Conservation (phyloP, 2,797 vertebrate species). For the Paguma larvata region DNA sequence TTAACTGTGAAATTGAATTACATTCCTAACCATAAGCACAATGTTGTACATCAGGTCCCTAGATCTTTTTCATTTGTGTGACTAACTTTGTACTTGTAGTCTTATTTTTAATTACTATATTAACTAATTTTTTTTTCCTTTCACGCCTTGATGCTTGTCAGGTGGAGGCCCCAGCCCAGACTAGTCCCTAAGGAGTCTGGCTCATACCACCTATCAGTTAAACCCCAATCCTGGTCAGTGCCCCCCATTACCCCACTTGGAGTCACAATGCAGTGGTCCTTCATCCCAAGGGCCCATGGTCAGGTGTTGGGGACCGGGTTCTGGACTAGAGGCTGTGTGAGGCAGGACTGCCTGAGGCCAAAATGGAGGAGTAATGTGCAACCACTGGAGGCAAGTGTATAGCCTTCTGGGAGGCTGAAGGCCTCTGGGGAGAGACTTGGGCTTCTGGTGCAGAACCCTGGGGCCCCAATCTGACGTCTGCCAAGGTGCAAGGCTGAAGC, state of each 20-base stretch:
- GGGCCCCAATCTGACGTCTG: too few relatives aligned
- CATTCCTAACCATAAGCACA: slow-evolving; percentile 11
- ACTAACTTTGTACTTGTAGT: background rate
- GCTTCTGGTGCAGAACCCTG: background rate
- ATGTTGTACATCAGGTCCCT: background rate
- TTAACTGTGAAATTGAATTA: background rate
- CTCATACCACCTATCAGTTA: background rate
- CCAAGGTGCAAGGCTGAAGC: background rate
- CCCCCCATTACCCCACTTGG: background rate
- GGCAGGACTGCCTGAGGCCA: background rate
- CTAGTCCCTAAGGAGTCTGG: background rate
- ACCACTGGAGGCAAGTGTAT: background rate
- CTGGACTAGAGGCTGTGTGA: background rate
- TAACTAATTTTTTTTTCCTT: background rate
- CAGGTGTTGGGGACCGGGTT: background rate
- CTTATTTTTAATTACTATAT: slow-evolving; percentile 41
- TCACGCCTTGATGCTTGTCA: background rate
- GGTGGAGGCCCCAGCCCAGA: background rate
- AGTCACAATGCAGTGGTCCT: background rate
- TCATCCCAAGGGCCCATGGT: background rate
- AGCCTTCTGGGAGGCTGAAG: background rate
- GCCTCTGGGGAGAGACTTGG: background rate
- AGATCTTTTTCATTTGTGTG: background rate
- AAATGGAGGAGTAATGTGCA: background rate
- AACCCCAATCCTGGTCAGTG: background rate